phyloP scores from a whole-genome alignment of 2,113 vertebrate species.

The Myodes glareolus region DNA sequence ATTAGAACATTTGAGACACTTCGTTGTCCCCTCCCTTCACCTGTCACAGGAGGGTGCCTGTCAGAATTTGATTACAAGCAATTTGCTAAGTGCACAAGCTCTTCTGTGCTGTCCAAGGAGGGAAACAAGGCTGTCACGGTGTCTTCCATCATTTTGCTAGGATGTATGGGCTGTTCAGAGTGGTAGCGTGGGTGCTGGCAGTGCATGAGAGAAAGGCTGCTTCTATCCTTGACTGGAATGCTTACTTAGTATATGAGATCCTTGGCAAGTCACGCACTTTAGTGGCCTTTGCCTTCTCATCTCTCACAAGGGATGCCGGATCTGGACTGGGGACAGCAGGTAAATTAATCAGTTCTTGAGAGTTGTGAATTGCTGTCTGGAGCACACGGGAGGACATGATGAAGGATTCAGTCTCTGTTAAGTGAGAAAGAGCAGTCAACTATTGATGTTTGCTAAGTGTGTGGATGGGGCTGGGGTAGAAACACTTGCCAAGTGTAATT shows the following conservation, averaged over 20 bases:
- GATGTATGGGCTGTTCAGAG: not conserved
- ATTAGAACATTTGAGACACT: slow-evolving; percentile 25
- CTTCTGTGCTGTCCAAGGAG: not conserved
- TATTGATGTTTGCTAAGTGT: not conserved
- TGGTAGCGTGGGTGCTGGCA: not conserved
- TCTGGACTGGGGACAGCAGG: not conserved
- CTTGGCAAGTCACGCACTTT: not conserved
- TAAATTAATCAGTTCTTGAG: not conserved
- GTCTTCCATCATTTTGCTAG: not conserved
- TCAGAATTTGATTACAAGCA: slow-evolving; percentile 2
- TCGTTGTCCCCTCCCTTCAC: not conserved
- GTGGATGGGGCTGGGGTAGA: not conserved
- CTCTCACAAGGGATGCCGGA: not conserved
- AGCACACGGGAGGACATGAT: not conserved
- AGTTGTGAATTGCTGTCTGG: not conserved
- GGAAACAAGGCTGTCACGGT: not conserved
- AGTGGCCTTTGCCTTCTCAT: not conserved
- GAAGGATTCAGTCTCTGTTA: not conserved
- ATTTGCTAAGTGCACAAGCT: not conserved
- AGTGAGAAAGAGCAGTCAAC: not conserved
- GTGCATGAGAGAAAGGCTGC: not conserved
- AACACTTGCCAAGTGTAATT: not conserved
- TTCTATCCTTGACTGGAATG: not conserved
- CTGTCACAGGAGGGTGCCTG: not conserved
- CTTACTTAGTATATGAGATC: not conserved